A percentile compares a stretch with the other conserved stretches of the same genome.
phyloP scores from a whole-genome alignment of 2,888 invertebrate genomes.

The Tiliacea aurago region DNA sequence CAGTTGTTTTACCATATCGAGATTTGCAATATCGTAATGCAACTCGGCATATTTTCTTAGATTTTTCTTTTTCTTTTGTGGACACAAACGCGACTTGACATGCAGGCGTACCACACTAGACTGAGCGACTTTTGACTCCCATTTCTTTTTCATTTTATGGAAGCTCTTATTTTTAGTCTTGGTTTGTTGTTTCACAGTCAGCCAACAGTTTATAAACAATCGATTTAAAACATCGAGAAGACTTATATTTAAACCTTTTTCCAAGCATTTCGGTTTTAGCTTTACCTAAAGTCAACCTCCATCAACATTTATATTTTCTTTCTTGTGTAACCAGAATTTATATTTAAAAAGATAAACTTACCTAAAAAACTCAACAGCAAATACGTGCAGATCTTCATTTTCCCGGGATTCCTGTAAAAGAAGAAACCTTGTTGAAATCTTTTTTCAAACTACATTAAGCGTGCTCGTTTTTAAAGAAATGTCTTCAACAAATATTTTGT shows the following conservation, averaged over 20 bases:
- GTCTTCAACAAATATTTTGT: slow-evolving; percentile 49
- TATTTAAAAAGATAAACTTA: slow-evolving; percentile 73
- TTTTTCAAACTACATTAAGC: slow-evolving; percentile 52
- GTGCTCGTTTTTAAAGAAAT: slow-evolving; percentile 45
- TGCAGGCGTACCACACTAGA: too few species aligned
- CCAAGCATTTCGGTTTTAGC: neutral
- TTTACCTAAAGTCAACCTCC: neutral
- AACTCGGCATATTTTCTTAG: too few species aligned
- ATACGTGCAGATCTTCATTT: slow-evolving; percentile 88
- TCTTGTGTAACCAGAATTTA: neutral
- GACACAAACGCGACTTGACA: too few species aligned
- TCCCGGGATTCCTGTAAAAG: slow-evolving; percentile 84
- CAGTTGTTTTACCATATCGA: too few species aligned
- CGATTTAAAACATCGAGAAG: neutral
- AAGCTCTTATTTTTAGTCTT: neutral
- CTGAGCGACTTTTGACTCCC: too few species aligned
- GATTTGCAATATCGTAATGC: too few species aligned
- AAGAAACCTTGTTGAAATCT: slow-evolving; percentile 59
- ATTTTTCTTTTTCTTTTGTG: too few species aligned
- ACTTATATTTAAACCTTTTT: neutral
- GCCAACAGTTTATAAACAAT: neutral
- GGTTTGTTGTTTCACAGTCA: neutral
- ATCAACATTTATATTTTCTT: neutral
- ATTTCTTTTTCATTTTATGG: too few species aligned
- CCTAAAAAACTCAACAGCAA: slow-evolving; percentile 88